phyloP scores from a whole-genome alignment of 2,888 invertebrate species.

The Phortica magna region DNA sequence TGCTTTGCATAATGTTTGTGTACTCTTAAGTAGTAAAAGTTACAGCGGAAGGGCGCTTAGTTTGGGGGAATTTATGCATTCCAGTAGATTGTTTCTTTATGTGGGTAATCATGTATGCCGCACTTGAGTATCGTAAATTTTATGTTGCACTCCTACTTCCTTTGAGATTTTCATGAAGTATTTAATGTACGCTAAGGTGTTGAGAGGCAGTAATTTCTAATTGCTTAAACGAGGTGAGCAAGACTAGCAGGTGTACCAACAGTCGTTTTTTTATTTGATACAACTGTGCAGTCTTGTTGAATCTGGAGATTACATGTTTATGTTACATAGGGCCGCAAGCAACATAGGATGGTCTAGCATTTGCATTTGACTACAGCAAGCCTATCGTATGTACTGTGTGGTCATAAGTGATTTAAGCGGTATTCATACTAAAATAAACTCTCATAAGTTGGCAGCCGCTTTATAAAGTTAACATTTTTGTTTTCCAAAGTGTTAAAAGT shows the following conservation, averaged over 20 bases:
- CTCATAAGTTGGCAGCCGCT: too few species aligned
- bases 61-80: slow-evolving; percentile 1
- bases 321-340: too few species aligned
- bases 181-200: not conserved
- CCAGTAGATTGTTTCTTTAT: slow-evolving; percentile 14
- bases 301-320: too few species aligned
- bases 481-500: too few species aligned
- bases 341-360: too few species aligned
- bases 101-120: slow-evolving; percentile 56
- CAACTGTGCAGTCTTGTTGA: too few species aligned
- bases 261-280: too few species aligned
- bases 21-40: not conserved
- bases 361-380: too few species aligned
- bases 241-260: not conserved
- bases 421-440: too few species aligned
- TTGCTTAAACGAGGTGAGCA: not conserved
- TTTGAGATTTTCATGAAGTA: not conserved
- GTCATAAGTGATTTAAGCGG: too few species aligned
- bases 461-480: too few species aligned
- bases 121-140: slow-evolving; percentile 51
- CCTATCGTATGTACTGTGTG: too few species aligned
- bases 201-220: not conserved
- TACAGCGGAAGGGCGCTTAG: not conserved
- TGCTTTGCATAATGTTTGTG: slow-evolving; percentile 30
- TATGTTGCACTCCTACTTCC: not conserved